Evolutionary conservation across 2,113 vertebrate genomes (phyloP), one percentile per base, ranked within the genome.

Genomic region (Sula dactylatra): DNA sequence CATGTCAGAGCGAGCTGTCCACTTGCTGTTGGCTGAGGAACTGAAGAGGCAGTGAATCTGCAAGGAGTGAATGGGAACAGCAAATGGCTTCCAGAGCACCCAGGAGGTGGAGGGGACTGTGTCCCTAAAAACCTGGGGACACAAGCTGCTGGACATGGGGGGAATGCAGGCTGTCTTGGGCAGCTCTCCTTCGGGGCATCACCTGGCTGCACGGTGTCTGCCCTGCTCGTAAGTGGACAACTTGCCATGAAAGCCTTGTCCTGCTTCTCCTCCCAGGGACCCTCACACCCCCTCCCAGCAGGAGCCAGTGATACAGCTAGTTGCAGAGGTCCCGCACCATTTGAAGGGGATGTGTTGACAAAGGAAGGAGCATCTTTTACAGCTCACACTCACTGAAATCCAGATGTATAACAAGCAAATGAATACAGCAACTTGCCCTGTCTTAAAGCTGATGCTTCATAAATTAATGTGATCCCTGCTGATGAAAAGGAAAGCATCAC

Each of bases 201-300:
- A 52, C 29, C 27, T 1, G 3, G 26, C 36, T 6, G 21, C 55
- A 32, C 34, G 2, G 36, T 1, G 1, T 19, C 50, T 50, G 11
- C 18, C 31, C 31, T 22, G 9, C 44, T 62, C 1, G 0, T 38
- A 40, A 40, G 32, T 11, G 56, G 31, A 10, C 3, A 3, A 55
- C n/a, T 42, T 74, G 73, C 34, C 26, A 15, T 11, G 42, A 76
- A 86, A 93, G 31, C 24, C 34, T 40, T 72, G 32, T 11, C 31
- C 27, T 62, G 22, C 50, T 25, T 54, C 65, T 36, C 4, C 34
- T 45, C 1, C 8, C 13, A 59, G 13, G 24, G 18, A 22, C 11
- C 16, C 32, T 49, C 1, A 0, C 34, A 32, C 5, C 3, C 38
- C 5, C 25, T 27, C 54, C 24, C 16, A 44, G 34, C 1, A 1